Percentiles rank a stretch among this genome's conserved stretches.
Conservation (phyloP, 2,113 vertebrate species). For the Seriola dumerili region DNA sequence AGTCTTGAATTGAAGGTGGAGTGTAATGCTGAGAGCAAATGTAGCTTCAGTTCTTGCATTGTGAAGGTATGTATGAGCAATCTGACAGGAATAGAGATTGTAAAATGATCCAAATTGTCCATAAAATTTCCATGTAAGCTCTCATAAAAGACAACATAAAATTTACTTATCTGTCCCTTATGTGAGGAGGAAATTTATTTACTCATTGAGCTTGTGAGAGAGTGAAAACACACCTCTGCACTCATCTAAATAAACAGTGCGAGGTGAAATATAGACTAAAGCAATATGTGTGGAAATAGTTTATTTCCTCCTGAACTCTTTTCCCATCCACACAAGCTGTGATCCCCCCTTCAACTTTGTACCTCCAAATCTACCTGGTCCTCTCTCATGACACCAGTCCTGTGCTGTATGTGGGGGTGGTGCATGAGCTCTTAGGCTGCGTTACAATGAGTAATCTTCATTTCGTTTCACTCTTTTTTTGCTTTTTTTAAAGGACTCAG, state of each 20-base stretch:
- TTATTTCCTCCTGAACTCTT: background rate
- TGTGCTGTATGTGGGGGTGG: background rate
- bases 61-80: slow-evolving; percentile 20
- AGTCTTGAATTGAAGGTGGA: slow-evolving; percentile 40
- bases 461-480: background rate
- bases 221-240: slow-evolving; percentile 8
- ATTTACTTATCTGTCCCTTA: background rate
- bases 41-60: slow-evolving; percentile 18
- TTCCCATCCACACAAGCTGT: background rate
- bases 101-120: slow-evolving; percentile 42
- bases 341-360: background rate
- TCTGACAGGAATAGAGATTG: slow-evolving; percentile 22
- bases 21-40: slow-evolving; percentile 4
- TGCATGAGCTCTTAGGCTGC: background rate
- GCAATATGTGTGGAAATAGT: background rate
- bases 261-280: slow-evolving; percentile 37
- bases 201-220: slow-evolving; percentile 2
- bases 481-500: background rate
- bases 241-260: slow-evolving; percentile 28
- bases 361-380: background rate
- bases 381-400: background rate
- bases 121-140: slow-evolving; percentile 35
- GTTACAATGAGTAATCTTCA: background rate
- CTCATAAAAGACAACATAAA: slow-evolving; percentile 40
- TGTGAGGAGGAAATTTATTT: background rate